Conservation (phyloP, 2,797 vertebrate species). For the Gila robusta region DNA sequence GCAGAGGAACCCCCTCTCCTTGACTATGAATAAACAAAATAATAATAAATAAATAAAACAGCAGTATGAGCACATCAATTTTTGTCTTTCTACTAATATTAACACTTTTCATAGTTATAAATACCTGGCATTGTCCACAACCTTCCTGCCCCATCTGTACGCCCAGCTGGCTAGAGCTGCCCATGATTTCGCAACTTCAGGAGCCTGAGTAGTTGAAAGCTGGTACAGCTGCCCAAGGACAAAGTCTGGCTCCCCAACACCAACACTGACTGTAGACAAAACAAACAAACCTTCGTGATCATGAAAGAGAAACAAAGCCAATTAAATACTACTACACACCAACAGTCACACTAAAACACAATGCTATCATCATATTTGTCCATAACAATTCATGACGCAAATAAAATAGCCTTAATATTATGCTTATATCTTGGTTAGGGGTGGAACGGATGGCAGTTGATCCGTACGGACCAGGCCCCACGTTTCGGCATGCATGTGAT, state of each 20-base stretch:
- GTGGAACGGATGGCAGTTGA: too few species aligned
- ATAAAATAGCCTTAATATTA: not conserved
- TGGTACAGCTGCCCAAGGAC: slow-evolving; percentile 96
- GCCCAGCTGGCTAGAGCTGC: slow-evolving; percentile 97
- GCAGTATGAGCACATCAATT: not conserved
- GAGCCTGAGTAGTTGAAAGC: slow-evolving; percentile 92
- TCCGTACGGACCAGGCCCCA: too few species aligned
- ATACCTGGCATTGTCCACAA: slow-evolving; percentile 97
- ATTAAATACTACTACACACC: not conserved
- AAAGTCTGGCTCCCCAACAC: slow-evolving; percentile 97
- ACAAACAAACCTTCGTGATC: not conserved
- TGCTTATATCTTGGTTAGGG: not conserved
- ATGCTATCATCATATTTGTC: not conserved
- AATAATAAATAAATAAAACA: not conserved
- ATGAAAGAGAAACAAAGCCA: not conserved
- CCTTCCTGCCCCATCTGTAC: slow-evolving; percentile 98
- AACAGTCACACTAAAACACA: not conserved
- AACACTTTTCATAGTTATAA: not conserved
- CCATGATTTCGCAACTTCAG: slow-evolving; percentile 99
- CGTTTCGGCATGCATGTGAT: too few species aligned
- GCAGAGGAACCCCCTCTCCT: slow-evolving; percentile 94
- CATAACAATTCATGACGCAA: not conserved
- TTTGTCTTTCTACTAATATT: not conserved
- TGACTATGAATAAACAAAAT: slow-evolving; percentile 74
- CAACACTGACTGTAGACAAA: slow-evolving; percentile 87